Base-by-base conservation (phyloP, 2,888 invertebrate genomes). In the Zaprionus lineosus region DNA sequence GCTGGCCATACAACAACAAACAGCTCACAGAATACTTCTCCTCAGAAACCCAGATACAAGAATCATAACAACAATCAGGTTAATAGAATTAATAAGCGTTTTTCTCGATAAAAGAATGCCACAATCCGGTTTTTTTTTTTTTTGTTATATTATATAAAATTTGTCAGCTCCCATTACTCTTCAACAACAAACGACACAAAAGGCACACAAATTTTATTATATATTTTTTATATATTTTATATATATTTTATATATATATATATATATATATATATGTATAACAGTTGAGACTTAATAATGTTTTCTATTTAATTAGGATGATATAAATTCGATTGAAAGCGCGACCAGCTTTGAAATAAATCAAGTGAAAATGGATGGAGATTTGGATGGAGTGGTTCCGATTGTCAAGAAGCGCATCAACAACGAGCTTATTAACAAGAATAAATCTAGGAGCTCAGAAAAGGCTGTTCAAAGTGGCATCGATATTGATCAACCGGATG, bases 251-350 rank as follows among this genome's bases (percentile, higher is more conserved):
- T n/a, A n/a, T n/a, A n/a, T n/a, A n/a, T n/a, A n/a, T n/a, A n/a
- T n/a, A n/a, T n/a, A n/a, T n/a, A n/a, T n/a, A n/a, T n/a, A n/a
- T n/a, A n/a, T n/a, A n/a, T n/a, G n/a, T n/a, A n/a, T n/a, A n/a
- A n/a, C n/a, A n/a, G n/a, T n/a, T n/a, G n/a, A n/a, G n/a, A n/a
- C n/a, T n/a, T n/a, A n/a, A n/a, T n/a, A n/a, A n/a, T n/a, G 18
- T n/a, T 4, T 14, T 26, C 0, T 50, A 34, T 50, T 40, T 9
- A 2, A 11, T 16, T 43, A 89, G 89, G 86, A 86, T 61, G 88
- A 88, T 56, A 84, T 89, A 33, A 88, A 89, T 65, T 89, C 89
- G 1, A 89, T 89, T 36, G 88, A 89, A 56, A 89, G 88, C 69
- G 69, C 88, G 48, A 76, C 86, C 21, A 78, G 79, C 46, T 64